These are phyloP conservation scores for Zaprionus lachaisei DNA, from an alignment of 1,140 invertebrate species.

Conservation along the genomic window DNA sequence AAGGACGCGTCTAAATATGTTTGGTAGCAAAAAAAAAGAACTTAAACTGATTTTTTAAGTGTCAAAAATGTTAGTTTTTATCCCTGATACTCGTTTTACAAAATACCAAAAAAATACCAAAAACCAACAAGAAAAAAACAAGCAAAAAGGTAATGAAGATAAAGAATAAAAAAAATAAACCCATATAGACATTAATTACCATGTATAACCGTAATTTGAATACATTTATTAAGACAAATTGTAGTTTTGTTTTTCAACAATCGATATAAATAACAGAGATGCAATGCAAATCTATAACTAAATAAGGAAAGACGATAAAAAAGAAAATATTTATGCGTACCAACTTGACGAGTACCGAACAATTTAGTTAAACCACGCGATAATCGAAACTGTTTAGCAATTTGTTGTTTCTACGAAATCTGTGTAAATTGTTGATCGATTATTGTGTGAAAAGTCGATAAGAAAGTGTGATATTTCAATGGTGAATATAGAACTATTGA, in stretches of 20 bases:
- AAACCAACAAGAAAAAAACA: conserved; percentile 22
- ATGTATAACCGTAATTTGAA: conserved; percentile 69
- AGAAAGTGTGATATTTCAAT: neutral
- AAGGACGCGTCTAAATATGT: conserved; percentile 79
- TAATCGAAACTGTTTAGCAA: neutral
- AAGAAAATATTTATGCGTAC: conserved; percentile 16
- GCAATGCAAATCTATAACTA: conserved; percentile 38
- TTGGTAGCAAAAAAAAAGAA: conserved; percentile 16
- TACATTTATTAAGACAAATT: conserved; percentile 66
- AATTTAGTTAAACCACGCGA: conserved; percentile 21
- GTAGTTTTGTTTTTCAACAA: conserved; percentile 73
- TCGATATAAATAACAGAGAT: conserved; percentile 54
- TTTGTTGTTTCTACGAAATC: neutral
- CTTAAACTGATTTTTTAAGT: conserved; percentile 51
- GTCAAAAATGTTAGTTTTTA: conserved; percentile 57
- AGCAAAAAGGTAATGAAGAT: conserved; percentile 9
- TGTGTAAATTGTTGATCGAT: neutral
- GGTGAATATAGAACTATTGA: neutral
- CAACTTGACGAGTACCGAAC: conserved; percentile 14
- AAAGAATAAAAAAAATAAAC: conserved; percentile 7
- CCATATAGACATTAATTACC: conserved; percentile 48
- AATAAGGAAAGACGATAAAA: conserved; percentile 24
- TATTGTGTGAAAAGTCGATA: neutral
- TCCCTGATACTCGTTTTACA: conserved; percentile 53
- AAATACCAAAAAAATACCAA: conserved; percentile 41